A percentile compares a stretch with the other conserved stretches of the same genome.
Evolutionary conservation across 2,113 vertebrate genomes (phyloP).

Genomic region (Sarotherodon lohbergeri): DNA sequence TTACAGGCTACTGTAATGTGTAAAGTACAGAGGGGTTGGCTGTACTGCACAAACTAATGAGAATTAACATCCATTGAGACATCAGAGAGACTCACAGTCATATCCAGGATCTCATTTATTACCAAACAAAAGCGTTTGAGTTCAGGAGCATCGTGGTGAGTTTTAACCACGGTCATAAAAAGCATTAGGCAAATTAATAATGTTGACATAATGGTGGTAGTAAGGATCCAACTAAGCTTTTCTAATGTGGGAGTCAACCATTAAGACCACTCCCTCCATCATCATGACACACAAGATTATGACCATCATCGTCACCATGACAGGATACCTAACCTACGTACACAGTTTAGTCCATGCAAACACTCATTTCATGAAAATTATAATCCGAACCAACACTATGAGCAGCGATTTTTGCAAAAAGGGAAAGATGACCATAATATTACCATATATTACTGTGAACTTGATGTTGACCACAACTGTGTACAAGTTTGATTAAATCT

Average conservation of each 20-base stretch:
- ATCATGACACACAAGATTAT: fast-evolving
- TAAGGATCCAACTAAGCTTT: background rate
- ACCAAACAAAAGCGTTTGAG: background rate
- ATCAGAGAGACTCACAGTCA: background rate
- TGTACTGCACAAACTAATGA: background rate
- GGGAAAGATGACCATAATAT: background rate
- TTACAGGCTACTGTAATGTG: background rate
- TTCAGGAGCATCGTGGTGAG: background rate
- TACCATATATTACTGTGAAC: fast-evolving
- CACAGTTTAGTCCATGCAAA: background rate
- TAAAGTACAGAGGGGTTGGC: background rate
- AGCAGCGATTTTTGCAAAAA: background rate
- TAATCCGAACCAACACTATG: background rate
- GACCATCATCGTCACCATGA: background rate
- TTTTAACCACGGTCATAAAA: background rate
- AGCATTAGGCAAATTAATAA: background rate
- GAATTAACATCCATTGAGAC: background rate
- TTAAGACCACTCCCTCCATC: background rate
- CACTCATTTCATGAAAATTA: background rate
- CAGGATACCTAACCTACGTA: background rate
- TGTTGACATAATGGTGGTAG: background rate
- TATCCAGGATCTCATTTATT: background rate
- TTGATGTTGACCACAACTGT: background rate
- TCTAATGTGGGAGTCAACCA: background rate
- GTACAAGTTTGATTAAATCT: background rate